Base-by-base conservation (phyloP, 2,113 vertebrate genomes). In the Ciconia maguari region DNA sequence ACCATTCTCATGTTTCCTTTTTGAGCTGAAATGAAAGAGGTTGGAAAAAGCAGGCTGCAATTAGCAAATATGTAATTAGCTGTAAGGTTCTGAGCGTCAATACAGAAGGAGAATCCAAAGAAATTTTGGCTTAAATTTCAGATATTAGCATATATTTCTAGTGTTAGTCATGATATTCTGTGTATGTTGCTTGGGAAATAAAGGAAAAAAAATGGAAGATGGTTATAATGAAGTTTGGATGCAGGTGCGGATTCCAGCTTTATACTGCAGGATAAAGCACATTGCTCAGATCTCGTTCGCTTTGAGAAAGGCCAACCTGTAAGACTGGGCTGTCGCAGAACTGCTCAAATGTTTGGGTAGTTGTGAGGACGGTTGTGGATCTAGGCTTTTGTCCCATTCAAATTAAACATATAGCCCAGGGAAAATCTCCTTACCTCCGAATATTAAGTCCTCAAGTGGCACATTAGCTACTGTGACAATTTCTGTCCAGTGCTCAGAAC, bases 21-120 rank as follows among this genome's bases (percentile, higher is more conserved):
- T 78, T 74, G 71, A 94, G 89, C 65, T 83, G 51, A 91, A 96
- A 93, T 72, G 66, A 96, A 94, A 77, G 93, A 95, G 60, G 54
- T 9, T 94, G 52, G 72, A 78, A 94, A 96, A 97, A 87, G 51
- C 69, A 94, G 85, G 60, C 58, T 83, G 20, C 75, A 84, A 76
- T 89, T 87, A 96, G 64, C 83, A 96, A 94, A 93, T 71, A 10
- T 34, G 49, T 69, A 93, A 96, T 80, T 80, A 80, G 70, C 90
- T 81, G 57, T 42, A 42, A 42, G 42, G 48, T 77, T 85, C 65
- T 86, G 49, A 68, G 46, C 36, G 65, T 30, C 58, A 54, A 7
- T 27, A 44, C 27, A 77, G 72, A 58, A 57, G 44, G 30, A 93
- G 29, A 83, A 90, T 15, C 58, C 44, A 65, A 87, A 68, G 44